Conservation (phyloP, 2,888 invertebrate genomes). For the Agrotis exclamationis region DNA sequence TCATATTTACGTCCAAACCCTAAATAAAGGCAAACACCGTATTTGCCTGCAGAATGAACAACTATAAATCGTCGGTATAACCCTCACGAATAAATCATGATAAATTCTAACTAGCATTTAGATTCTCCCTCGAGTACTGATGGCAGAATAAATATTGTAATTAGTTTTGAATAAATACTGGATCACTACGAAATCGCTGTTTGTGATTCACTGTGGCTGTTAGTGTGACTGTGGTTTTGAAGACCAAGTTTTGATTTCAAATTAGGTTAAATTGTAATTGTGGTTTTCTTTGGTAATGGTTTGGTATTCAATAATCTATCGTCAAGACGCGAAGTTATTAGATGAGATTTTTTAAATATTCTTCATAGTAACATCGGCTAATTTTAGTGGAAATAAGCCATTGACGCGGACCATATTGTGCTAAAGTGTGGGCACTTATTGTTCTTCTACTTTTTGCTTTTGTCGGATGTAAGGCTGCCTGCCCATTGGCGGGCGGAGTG, state of each 20-base stretch:
- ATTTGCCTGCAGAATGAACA: conserved; percentile 31
- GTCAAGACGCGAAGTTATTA: too few relatives aligned
- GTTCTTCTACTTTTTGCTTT: too few relatives aligned
- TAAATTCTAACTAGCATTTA: conserved; percentile 53
- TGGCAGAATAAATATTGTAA: conserved; percentile 50
- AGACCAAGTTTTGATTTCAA: not conserved
- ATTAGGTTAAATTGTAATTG: not conserved
- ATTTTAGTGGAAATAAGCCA: too few relatives aligned
- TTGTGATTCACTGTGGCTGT: not conserved
- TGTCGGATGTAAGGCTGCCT: too few relatives aligned
- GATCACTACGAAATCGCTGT: not conserved
- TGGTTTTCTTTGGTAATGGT: not conserved
- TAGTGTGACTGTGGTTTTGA: not conserved
- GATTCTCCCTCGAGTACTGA: conserved; percentile 41
- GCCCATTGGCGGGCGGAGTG: too few relatives aligned
- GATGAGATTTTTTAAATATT: not conserved
- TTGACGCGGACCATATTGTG: too few relatives aligned
- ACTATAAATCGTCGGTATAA: conserved; percentile 50
- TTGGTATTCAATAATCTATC: not conserved
- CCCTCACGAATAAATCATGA: conserved; percentile 55
- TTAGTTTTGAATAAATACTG: conserved; percentile 12
- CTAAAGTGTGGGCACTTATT: too few relatives aligned
- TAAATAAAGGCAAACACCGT: conserved; percentile 37
- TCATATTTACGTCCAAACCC: conserved; percentile 7
- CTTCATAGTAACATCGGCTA: too few relatives aligned